These are phyloP conservation scores for Drosophila nebulosa DNA, from an alignment of 1,140 invertebrate species.

Conservation along the genomic window DNA sequence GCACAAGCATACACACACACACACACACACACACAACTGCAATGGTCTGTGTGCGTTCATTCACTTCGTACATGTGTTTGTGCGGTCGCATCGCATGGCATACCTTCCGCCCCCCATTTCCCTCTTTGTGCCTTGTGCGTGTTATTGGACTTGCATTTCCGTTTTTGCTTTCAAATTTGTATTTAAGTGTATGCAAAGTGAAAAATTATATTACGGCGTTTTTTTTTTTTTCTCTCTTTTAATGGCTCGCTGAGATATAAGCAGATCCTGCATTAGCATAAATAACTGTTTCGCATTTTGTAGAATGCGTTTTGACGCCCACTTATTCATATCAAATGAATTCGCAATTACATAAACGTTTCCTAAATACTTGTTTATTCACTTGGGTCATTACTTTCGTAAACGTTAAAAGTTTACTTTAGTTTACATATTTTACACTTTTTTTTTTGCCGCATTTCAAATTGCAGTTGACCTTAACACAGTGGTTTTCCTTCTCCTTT, in stretches of 20 bases:
- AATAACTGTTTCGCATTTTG: slow-evolving; percentile 24
- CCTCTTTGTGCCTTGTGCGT: neutral
- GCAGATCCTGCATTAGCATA: slow-evolving; percentile 52
- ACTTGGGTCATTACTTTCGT: neutral
- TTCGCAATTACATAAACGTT: slow-evolving; percentile 53
- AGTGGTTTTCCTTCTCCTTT: too few species aligned
- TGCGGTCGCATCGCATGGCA: slow-evolving; percentile 3
- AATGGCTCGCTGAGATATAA: slow-evolving; percentile 43
- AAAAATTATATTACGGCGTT: slow-evolving; percentile 47
- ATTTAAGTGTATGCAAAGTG: slow-evolving; percentile 33
- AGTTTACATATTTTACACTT: neutral
- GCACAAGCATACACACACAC: neutral
- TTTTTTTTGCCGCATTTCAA: neutral
- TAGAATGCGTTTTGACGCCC: neutral
- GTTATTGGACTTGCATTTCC: slow-evolving; percentile 58
- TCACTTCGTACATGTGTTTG: slow-evolving; percentile 25
- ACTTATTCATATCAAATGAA: slow-evolving; percentile 17
- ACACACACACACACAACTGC: neutral
- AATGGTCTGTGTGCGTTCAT: slow-evolving; percentile 29
- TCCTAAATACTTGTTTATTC: neutral
- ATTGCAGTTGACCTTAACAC: too few species aligned
- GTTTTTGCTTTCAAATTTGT: slow-evolving; percentile 47
- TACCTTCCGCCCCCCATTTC: neutral
- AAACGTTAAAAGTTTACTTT: neutral
- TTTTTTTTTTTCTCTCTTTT: slow-evolving; percentile 13